A percentile compares a stretch with the other conserved stretches of the same genome.
Evolutionary conservation across 2,113 vertebrate genomes (phyloP).

Genomic region (Lepidothrix coronata): DNA sequence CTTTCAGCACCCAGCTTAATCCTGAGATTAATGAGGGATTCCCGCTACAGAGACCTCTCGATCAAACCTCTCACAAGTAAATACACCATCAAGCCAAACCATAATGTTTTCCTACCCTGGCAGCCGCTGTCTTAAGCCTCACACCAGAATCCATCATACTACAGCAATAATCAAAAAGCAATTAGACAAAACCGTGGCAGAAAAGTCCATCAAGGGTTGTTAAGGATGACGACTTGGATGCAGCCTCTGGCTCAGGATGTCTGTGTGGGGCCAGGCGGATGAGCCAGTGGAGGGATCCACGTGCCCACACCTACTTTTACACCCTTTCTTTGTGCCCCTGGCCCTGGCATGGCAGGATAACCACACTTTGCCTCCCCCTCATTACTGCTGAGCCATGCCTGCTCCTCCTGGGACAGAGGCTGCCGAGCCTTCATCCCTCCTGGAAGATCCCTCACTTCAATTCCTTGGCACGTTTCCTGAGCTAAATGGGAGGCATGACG

Average conservation of each 20-base stretch:
- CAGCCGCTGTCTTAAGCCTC: conserved; percentile 7
- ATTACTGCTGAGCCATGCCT: neutral
- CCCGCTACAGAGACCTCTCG: neutral
- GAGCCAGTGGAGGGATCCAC: neutral
- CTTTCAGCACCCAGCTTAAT: conserved; percentile 9
- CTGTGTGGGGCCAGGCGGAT: accelerated
- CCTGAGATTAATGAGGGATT: conserved; percentile 34
- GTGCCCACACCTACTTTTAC: neutral
- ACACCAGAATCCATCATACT: conserved; percentile 15
- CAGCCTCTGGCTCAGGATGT: neutral
- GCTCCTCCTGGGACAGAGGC: neutral
- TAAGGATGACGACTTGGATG: conserved; percentile 36
- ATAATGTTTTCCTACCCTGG: conserved; percentile 1
- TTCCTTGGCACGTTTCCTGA: neutral
- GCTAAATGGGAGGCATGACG: neutral
- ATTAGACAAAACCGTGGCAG: conserved; percentile 30
- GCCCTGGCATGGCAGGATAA: neutral
- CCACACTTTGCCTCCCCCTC: neutral
- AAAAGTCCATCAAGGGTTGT: conserved; percentile 36
- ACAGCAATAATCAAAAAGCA: conserved; percentile 25
- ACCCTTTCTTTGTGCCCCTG: neutral
- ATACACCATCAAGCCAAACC: conserved; percentile 14
- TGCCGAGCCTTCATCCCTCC: neutral
- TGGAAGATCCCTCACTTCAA: neutral
- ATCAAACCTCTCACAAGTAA: neutral